Conservation (phyloP, 2,797 vertebrate genomes). For the Acipenser transmontanus region DNA sequence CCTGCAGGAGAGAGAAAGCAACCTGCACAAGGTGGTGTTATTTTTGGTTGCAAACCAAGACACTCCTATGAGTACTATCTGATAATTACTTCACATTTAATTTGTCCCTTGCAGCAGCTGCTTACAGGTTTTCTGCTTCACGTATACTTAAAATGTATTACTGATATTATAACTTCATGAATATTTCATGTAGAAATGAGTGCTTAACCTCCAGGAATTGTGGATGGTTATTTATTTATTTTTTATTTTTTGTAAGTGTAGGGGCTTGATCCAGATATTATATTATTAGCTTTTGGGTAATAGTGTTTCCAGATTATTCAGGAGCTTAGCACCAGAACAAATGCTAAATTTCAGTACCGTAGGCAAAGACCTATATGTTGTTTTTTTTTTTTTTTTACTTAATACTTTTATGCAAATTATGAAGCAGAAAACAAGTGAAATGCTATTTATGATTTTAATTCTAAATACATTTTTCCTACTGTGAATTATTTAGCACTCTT, state of each 20-base stretch:
- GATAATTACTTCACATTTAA: conserved; percentile 45
- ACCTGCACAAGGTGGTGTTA: neutral
- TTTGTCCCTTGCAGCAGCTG: conserved; percentile 43
- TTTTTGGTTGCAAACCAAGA: conserved; percentile 20
- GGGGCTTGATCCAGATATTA: too few relatives aligned
- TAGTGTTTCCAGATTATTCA: neutral
- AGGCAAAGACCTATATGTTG: too few relatives aligned
- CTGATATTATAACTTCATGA: conserved; percentile 6
- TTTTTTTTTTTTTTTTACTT: too few relatives aligned
- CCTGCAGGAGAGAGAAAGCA: neutral
- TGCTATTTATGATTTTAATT: too few relatives aligned
- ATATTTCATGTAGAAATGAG: conserved; percentile 12
- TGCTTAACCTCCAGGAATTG: conserved; percentile 8
- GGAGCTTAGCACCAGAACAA: neutral
- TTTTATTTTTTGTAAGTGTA: too few relatives aligned
- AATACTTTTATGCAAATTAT: too few relatives aligned
- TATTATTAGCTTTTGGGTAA: neutral
- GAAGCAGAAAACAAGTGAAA: too few relatives aligned
- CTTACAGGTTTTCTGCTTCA: conserved; percentile 6
- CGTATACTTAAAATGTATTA: conserved; percentile 11
- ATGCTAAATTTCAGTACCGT: too few relatives aligned
- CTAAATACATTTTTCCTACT: too few relatives aligned
- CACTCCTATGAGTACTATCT: conserved; percentile 33
- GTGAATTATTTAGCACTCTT: too few relatives aligned
- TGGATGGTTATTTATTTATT: conserved; percentile 1